A percentile compares a stretch with the other conserved stretches of the same genome.
Evolutionary conservation across 2,797 vertebrate species (phyloP).

Genomic region (Hydrophis major): DNA sequence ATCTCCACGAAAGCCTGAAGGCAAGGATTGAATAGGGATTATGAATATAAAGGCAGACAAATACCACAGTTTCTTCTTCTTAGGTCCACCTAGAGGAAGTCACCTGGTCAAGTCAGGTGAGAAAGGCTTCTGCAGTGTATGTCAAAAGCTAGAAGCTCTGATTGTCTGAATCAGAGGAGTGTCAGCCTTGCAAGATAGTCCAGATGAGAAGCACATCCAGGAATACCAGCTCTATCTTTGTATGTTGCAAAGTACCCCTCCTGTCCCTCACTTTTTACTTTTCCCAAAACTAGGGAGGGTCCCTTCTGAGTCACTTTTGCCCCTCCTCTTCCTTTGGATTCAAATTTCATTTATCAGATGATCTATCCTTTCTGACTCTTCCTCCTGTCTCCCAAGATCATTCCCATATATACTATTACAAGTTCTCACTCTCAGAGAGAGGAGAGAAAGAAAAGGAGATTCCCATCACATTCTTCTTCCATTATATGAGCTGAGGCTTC

Average conservation of each 20-base stretch:
- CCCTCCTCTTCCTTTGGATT: background rate
- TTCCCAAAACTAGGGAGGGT: background rate
- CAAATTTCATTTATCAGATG: background rate
- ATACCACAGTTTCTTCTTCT: background rate
- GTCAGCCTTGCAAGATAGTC: background rate
- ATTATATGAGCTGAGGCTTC: background rate
- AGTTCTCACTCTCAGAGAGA: background rate
- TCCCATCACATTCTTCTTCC: background rate
- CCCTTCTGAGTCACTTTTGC: background rate
- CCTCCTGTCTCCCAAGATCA: background rate
- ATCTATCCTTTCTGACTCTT: background rate
- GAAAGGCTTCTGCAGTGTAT: background rate
- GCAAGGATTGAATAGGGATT: background rate
- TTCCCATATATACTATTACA: background rate
- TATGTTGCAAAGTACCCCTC: background rate
- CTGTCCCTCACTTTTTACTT: background rate
- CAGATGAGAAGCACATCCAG: background rate
- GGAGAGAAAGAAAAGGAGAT: background rate
- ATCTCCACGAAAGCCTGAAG: background rate
- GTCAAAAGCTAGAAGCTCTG: background rate
- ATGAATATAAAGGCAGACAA: background rate
- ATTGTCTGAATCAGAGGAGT: background rate
- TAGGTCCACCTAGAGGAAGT: background rate
- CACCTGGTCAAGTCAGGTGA: background rate
- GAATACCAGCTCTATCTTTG: background rate